Evolutionary conservation across 2,888 invertebrate species (phyloP).

Genomic region (Biston betularia): DNA sequence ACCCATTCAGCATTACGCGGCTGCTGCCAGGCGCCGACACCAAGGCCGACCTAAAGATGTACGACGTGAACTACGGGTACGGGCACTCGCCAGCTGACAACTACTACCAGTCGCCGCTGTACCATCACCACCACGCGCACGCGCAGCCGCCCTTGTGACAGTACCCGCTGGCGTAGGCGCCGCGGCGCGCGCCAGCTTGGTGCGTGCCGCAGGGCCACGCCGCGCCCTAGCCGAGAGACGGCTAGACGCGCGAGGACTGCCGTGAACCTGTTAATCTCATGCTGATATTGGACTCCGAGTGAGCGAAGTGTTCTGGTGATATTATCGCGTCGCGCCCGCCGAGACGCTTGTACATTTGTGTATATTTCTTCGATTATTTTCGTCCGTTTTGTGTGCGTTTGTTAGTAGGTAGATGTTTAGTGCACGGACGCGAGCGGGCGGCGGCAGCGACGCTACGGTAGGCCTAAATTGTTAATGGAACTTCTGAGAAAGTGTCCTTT

Average conservation of each 20-base stretch:
- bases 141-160: conserved; percentile 96
- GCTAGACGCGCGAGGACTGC: conserved; percentile 30
- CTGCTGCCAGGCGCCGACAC: conserved; percentile 94
- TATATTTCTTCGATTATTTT: conserved; percentile 72
- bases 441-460: conserved; percentile 62
- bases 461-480: conserved; percentile 74
- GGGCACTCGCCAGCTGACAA: conserved; percentile 88
- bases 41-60: conserved; percentile 97
- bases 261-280: conserved; percentile 63
- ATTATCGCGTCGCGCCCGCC: conserved; percentile 60
- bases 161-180: conserved; percentile 94
- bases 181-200: conserved; percentile 66
- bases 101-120: conserved; percentile 94
- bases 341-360: conserved; percentile 69
- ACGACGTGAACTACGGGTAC: conserved; percentile 90
- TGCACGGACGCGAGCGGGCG: conserved; percentile 66
- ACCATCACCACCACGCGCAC: conserved; percentile 89
- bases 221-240: conserved; percentile 59
- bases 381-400: conserved; percentile 73
- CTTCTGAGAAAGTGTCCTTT: conserved; percentile 77
- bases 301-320: conserved; percentile 83
- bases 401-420: conserved; percentile 72
- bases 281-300: conserved; percentile 79
- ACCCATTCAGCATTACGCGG: conserved; percentile 98
- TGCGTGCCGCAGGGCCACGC: conserved; percentile 56